Evolutionary conservation across 2,888 invertebrate genomes (phyloP).

Genomic region (Drosophila nr. fundita): DNA sequence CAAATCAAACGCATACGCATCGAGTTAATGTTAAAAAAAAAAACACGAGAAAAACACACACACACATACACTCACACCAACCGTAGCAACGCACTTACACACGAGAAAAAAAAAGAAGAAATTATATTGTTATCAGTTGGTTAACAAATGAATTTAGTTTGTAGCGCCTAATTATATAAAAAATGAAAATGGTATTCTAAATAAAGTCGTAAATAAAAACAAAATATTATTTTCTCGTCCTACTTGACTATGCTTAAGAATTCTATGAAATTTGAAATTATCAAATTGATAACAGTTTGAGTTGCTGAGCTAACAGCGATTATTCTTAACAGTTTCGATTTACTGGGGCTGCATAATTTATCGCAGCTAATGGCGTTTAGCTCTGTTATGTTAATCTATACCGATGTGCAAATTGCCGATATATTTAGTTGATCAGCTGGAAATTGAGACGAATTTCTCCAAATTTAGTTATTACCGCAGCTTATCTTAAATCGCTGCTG

Average conservation of each 20-base stretch:
- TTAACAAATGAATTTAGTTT: constrained; percentile 77
- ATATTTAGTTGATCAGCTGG: background rate
- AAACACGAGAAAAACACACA: constrained; percentile 35
- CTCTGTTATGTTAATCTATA: background rate
- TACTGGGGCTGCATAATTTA: background rate
- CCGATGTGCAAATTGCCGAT: background rate
- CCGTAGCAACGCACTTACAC: constrained; percentile 59
- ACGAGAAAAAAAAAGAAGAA: constrained; percentile 38
- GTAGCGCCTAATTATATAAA: constrained; percentile 67
- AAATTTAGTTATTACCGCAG: no score
- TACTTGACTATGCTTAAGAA: background rate
- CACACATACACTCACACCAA: constrained; percentile 31
- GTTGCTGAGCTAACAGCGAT: background rate
- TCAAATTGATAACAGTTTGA: background rate
- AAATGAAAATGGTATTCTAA: constrained; percentile 78
- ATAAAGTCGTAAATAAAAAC: constrained; percentile 75
- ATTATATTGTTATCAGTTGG: constrained; percentile 72
- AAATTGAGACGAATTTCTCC: no score
- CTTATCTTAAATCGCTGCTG: background rate
- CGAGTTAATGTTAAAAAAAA: constrained; percentile 47
- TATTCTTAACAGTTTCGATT: constrained; percentile 1
- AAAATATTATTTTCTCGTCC: background rate
- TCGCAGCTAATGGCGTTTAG: background rate
- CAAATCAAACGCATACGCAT: constrained; percentile 23
- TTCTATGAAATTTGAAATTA: background rate